Percentiles rank a stretch among this genome's conserved stretches.
Conservation (phyloP, 2,113 vertebrate genomes). For the Mesocricetus auratus region DNA sequence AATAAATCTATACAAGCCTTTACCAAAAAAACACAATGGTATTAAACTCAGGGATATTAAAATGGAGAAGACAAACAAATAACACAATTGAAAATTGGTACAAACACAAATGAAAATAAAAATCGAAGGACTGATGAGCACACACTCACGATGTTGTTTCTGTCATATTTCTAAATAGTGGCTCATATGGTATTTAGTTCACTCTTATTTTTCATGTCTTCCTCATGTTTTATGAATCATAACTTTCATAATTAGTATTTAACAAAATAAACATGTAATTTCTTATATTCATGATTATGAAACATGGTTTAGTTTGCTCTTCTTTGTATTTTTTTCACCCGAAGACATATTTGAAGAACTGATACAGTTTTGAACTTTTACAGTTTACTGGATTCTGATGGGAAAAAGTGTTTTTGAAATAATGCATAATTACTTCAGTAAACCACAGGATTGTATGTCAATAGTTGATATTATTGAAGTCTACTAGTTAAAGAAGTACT, state of each 20-base stretch:
- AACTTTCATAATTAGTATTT: conserved; percentile 19
- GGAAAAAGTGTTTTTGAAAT: neutral
- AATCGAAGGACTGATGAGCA: neutral
- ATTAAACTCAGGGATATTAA: neutral
- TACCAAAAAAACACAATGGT: neutral
- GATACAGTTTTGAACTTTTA: neutral
- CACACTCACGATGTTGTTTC: neutral
- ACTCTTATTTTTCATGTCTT: neutral
- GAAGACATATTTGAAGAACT: neutral
- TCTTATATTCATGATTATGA: neutral
- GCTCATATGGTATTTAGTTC: neutral
- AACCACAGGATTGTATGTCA: conserved; percentile 38
- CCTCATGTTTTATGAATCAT: neutral
- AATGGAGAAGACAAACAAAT: neutral
- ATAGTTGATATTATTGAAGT: neutral
- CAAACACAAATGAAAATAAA: neutral
- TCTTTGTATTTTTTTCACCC: neutral
- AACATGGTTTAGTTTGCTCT: neutral
- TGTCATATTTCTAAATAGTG: conserved; percentile 8
- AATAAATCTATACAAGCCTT: neutral
- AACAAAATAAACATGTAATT: conserved; percentile 11
- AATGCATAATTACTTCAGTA: conserved; percentile 39
- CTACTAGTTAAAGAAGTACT: neutral
- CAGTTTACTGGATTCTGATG: neutral
- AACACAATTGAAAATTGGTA: neutral